Evolutionary conservation across 2,888 invertebrate species (phyloP), one percentile per base, ranked within the genome.

Genomic region (Orchesellides sinensis): DNA sequence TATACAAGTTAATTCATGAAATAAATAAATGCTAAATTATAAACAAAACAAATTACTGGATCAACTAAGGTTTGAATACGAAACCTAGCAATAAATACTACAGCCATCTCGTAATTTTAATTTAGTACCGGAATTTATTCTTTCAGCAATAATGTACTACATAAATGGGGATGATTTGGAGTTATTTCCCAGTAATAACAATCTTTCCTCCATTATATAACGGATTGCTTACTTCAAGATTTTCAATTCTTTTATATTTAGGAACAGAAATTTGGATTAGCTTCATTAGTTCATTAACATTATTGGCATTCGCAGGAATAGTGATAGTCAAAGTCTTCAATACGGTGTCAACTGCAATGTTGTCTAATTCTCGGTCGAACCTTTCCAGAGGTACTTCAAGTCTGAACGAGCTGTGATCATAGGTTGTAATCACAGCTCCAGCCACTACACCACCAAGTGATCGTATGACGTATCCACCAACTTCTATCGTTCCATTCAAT

Each of bases 391-490:
- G 59, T 25, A 78, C 35, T 78, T 78, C 77, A 1, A 77, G 59
- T 25, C 77, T 66, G 29, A 77, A 77, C 3, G 77, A 40, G 21
- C 23, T 40, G n/a, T 66, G 77, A 35, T 68, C 68, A 29, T 25
- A 56, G 14, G 66, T 77, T 32, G 77, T 54, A 8, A 77, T 14
- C 14, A 10, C 52, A 0, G 56, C 66, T 1, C 52, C 35, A 2
- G 52, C 17, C 21, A 68, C 32, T 10, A 4, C 52, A 8, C 75
- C 75, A 19, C 77, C 77, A n/a, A 77, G 17, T 12, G 59, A 45
- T 45, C 77, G 25, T 59, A 78, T 78, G 5, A 69, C 49, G 29
- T 78, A 78, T 17, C 77, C 69, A 12, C 69, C 61, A 21, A 78
- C 47, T 12, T 68, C 49, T 21, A 68, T 1, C 0, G 59, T 61